Base-by-base conservation (phyloP, 2,888 invertebrate genomes). In the Palloptera scutellata region DNA sequence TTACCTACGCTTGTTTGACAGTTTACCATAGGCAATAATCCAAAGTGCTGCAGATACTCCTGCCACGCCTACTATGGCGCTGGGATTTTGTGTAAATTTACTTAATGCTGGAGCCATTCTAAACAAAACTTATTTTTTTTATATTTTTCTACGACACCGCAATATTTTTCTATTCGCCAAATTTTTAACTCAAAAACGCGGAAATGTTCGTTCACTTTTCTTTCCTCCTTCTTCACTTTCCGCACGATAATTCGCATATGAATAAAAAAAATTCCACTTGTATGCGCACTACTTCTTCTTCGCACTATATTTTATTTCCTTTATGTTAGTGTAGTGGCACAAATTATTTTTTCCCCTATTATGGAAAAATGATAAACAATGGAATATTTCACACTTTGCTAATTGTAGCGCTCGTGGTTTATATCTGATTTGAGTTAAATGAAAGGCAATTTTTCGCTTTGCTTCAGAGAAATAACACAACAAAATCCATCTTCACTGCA, bases 31-130 rank as follows among this genome's bases (percentile, higher is more conserved):
- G 74, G 87, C 81, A 84, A 88, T 83, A 79, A 87, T 88, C 88
- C 89, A 86, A 78, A 90, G 80, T 54, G 90, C 84, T 42, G 89
- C 87, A 45, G 90, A 88, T 51, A 91, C 86, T 67, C 91, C 90
- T 74, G 90, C 89, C 68, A 90, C 86, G 70, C 89, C 90, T 72
- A 91, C 87, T 89, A 81, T 89, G 72, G 81, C 79, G 76, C 78
- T 82, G 72, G 77, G 90, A 84, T 89, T 89, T 75, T 89, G 89
- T 73, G 90, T 87, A 78, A 91, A 86, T 88, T 92, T 93, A 85
- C 93, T 93, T 73, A 92, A 87, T 82, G 88, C 88, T 75, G 92
- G 92, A 76, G 93, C 92, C 93, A 93, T 92, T 72, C 55, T 72
- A 9, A 1, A 58, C 40, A 11, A 59, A n/a, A 42, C 45, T 48